Percentiles rank a stretch among this genome's conserved stretches.
phyloP scores from a whole-genome alignment of 2,888 invertebrate genomes.

The Dynastes maya region DNA sequence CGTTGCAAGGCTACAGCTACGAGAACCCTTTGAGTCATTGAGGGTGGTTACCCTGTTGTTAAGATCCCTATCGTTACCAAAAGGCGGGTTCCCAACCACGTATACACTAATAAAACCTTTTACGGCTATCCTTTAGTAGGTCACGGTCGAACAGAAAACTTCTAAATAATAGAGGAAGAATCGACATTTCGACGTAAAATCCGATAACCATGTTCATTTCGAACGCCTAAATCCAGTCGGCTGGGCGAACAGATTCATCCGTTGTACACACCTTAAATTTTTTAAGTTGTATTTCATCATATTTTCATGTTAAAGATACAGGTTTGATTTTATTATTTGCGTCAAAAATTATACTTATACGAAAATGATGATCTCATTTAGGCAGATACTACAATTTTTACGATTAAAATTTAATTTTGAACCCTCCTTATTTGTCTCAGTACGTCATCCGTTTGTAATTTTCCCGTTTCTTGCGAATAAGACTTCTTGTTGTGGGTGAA shows the following conservation, averaged over 20 bases:
- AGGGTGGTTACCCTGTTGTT: constrained; percentile 43
- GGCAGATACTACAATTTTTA: too few species aligned
- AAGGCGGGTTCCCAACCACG: constrained; percentile 31
- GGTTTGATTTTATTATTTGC: neutral
- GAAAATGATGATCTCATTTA: neutral
- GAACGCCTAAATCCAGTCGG: too few species aligned
- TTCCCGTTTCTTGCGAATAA: neutral
- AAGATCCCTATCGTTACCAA: constrained; percentile 36
- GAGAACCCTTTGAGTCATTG: constrained; percentile 30
- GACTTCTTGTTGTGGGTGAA: constrained; percentile 8
- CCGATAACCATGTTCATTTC: neutral
- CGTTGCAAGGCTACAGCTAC: neutral
- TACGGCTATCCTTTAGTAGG: constrained; percentile 40
- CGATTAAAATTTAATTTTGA: too few species aligned
- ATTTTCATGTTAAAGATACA: constrained; percentile 16
- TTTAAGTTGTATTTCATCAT: constrained; percentile 34
- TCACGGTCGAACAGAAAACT: constrained; percentile 29
- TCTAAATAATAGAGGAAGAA: constrained; percentile 30
- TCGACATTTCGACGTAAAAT: constrained; percentile 22
- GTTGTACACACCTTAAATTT: constrained; percentile 43
- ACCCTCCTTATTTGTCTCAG: too few species aligned
- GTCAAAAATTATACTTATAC: neutral
- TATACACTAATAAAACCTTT: constrained; percentile 38
- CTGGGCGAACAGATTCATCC: too few species aligned
- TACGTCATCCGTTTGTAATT: neutral